Evolutionary conservation across 1,140 invertebrate genomes (phyloP), one percentile per base, ranked within the genome.

Genomic region (Paraescarpia echinospica): DNA sequence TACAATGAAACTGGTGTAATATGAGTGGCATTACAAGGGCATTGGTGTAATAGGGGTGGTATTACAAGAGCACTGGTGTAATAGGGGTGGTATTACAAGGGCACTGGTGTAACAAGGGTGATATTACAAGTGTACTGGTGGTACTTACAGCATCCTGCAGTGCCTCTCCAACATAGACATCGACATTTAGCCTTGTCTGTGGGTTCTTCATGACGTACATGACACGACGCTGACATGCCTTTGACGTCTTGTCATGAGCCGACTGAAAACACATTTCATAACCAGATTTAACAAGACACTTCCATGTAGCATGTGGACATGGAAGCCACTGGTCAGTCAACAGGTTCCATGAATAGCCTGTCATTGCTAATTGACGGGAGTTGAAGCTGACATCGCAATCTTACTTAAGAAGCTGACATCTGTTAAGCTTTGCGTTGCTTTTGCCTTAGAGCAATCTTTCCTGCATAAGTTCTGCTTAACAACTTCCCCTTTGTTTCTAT

Each of bases 181-280:
- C 94, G 0, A 97, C 96, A 94, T 97, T 97, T 34, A 97, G 96
- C 9, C 95, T 94, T 0, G 97, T 97, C 5, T 96, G 95, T 0
- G 96, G 95, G 92, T 97, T 97, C 93, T 97, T 97, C 95, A 97
- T 94, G 96, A 97, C 97, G 94, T 97, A 97, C 12, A 96, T 94
- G 2, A 97, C 95, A 33, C 97, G 95, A 12, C 97, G 95, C 93
- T 97, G 97, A 95, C 97, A 98, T 0, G 98, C 97, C 91, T 96
- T 94, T 0, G 97, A 97, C 0, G 97, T 98, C 95, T 98, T 98
- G 94, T 98, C 97, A 35, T 96, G 94, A 18, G 97, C 97, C 12
- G 35, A 96, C 95, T 93, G 89, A 89, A 93, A 51, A 34, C 34
- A 34, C 90, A 77, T 77, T 77, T 77, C 59, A 77, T 5, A 31